Evolutionary conservation across 2,797 vertebrate genomes (phyloP).

Genomic region (Brachymystax lenok): DNA sequence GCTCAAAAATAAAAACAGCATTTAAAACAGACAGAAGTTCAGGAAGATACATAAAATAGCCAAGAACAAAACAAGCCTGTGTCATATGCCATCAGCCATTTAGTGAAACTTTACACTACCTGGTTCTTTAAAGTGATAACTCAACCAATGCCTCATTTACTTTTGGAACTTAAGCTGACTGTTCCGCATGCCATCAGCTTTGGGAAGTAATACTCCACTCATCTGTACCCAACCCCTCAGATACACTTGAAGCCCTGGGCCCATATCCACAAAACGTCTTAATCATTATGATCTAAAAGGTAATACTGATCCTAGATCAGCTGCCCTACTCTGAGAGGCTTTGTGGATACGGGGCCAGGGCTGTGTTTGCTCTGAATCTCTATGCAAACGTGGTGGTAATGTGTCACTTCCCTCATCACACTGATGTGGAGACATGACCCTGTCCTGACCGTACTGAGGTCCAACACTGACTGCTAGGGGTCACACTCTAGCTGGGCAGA

Average conservation of each 20-base stretch:
- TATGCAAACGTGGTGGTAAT: neutral
- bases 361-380: neutral
- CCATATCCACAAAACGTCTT: too few species aligned
- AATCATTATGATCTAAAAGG: too few species aligned
- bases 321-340: too few species aligned
- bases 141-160: neutral
- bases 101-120: neutral
- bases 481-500: too few species aligned
- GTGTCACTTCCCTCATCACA: conserved; percentile 6
- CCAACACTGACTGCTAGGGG: too few species aligned
- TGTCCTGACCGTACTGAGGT: too few species aligned
- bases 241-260: neutral
- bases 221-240: neutral
- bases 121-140: neutral
- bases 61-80: neutral
- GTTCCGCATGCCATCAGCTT: neutral
- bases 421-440: neutral
- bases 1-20: too few species aligned
- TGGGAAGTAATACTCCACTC: neutral
- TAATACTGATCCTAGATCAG: too few species aligned
- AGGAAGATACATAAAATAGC: neutral
- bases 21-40: neutral
- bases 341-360: too few species aligned
- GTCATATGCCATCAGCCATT: neutral
- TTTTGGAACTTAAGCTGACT: neutral